phyloP scores from a whole-genome alignment of 2,888 invertebrate genomes.

The Brenthis hecate region DNA sequence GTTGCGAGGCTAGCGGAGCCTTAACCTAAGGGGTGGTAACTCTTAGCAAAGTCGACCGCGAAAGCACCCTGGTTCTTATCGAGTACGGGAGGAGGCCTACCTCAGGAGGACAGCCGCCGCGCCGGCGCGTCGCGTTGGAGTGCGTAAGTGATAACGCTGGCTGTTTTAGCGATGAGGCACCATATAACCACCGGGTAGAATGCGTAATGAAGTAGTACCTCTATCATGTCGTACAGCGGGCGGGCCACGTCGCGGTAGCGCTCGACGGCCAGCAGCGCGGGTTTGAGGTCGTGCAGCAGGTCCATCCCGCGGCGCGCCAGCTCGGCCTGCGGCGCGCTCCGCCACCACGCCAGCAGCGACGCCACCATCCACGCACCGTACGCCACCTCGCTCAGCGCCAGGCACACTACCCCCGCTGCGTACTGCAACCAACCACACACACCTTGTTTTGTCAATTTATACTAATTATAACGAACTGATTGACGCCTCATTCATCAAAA shows the following conservation, averaged over 20 bases:
- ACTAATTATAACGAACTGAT: no score
- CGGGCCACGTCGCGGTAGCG: conserved; percentile 67
- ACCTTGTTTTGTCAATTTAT: neutral
- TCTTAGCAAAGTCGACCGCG: no score
- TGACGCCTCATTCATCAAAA: no score
- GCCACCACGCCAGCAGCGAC: conserved; percentile 75
- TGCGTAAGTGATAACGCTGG: no score
- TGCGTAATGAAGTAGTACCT: conserved; percentile 49
- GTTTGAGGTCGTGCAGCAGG: conserved; percentile 75
- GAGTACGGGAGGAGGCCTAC: no score
- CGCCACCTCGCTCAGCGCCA: conserved; percentile 69
- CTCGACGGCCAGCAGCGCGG: conserved; percentile 72
- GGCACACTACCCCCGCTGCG: conserved; percentile 64
- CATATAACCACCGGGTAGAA: no score
- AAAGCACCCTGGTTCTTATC: no score
- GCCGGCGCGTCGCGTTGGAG: no score
- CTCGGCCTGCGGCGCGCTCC: conserved; percentile 69
- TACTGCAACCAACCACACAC: conserved; percentile 50
- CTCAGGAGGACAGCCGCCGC: no score
- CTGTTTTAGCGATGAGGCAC: no score
- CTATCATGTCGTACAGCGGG: conserved; percentile 72
- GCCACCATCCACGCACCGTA: conserved; percentile 76
- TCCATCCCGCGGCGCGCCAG: conserved; percentile 71
- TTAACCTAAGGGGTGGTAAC: no score
- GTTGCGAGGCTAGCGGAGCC: no score